Base-by-base conservation (phyloP, 2,888 invertebrate species). In the Quadriops clusia region DNA sequence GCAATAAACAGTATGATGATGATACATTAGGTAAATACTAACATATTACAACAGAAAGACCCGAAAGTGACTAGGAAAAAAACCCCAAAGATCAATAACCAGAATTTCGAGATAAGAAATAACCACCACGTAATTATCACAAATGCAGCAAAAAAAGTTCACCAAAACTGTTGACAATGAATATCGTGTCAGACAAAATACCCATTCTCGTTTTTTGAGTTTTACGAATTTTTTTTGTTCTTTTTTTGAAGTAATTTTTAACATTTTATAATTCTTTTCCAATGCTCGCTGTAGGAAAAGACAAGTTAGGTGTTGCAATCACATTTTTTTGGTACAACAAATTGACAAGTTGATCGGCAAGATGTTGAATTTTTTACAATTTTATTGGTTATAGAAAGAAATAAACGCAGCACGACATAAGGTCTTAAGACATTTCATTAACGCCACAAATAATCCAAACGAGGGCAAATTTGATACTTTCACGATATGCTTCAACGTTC, bases 201-300 rank as follows among this genome's bases (percentile, higher is more conserved):
- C 50, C 48, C 52, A 51, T 50, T 51, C 43, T 36, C 45, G 53
- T 40, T 43, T 53, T 47, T 41, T 23, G 30, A 38, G 37, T 57
- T 59, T 59, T 56, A 46, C 56, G 47, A 47, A 54, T 58, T 60
- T 59, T 59, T 56, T 60, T 57, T 47, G 41, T 45, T 46, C 46
- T 50, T 50, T 41, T 41, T 46, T 40, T 44, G 9, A 12, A 25
- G 28, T 37, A 23, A 32, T 37, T 33, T 32, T 30, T 23, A 33
- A 21, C 25, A 32, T 37, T 37, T 21, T 21, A 21, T 21, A 5
- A 95, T 94, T 60, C 97, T 73, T 32, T 26, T 18, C 15, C 26
- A 14, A 11, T 17, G 11, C 31, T 36, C 31, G 30, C 37, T 28
- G 40, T 32, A 41, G 49, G 52, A 49, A 54, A 54, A 44, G 43